phyloP scores from a whole-genome alignment of 2,888 invertebrate species.

The Xanthia togata region DNA sequence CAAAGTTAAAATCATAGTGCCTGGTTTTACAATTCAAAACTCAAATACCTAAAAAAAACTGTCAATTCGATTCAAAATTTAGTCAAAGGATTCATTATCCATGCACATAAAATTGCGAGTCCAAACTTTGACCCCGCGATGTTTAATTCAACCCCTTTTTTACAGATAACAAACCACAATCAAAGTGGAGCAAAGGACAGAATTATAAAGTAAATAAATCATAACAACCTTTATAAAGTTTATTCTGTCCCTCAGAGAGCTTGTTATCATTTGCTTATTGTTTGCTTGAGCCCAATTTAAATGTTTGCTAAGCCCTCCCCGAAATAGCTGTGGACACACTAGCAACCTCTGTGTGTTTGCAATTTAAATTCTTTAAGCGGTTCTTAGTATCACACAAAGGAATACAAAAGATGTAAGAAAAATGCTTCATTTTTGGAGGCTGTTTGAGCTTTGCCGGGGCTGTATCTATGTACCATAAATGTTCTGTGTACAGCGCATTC shows the following conservation, averaged over 20 bases:
- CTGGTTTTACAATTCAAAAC: constrained; percentile 3
- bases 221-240: constrained; percentile 77
- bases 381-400: constrained; percentile 50
- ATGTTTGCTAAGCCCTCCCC: constrained; percentile 78
- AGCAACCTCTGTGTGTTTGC: constrained; percentile 58
- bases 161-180: constrained; percentile 56
- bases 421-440: constrained; percentile 14
- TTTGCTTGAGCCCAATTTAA: constrained; percentile 83
- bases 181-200: constrained; percentile 70
- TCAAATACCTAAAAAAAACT: neutral
- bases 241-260: constrained; percentile 77
- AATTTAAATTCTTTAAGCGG: constrained; percentile 59
- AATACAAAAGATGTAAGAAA: constrained; percentile 17
- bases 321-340: constrained; percentile 59
- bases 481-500: neutral
- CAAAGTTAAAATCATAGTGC: neutral
- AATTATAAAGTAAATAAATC: constrained; percentile 75
- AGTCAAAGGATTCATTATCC: constrained; percentile 27
- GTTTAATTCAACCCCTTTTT: constrained; percentile 43
- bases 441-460: neutral
- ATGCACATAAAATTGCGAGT: constrained; percentile 46
- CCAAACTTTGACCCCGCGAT: constrained; percentile 29
- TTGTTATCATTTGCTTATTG: constrained; percentile 85
- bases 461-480: neutral
- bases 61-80: neutral